Evolutionary conservation across 2,888 invertebrate genomes (phyloP), one percentile per base, ranked within the genome.

Genomic region (Tuta absoluta): DNA sequence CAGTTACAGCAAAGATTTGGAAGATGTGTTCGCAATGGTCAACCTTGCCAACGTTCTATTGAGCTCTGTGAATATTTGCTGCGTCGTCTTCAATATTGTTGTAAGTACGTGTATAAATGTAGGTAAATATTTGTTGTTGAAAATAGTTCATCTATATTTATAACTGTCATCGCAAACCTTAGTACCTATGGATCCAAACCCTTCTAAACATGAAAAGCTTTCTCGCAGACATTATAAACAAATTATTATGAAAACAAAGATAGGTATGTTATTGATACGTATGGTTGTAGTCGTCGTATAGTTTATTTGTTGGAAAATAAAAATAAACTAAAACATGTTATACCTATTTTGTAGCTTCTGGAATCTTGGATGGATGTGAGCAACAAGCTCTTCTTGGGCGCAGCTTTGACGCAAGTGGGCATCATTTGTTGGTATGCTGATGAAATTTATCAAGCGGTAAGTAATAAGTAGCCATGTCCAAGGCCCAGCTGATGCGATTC

Each of bases 361-460:
- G 85, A 87, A 66, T 81, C 86, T 0, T 81, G 84, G 81, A 80
- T 86, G 81, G 84, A 82, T 66, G 78, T 87, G 75, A 85, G 85
- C 69, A 87, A 87, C 74, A 89, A 90, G 68, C 82, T 89, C 64
- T 89, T 84, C 71, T 73, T 87, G 38, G 82, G 82, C 12, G 83
- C 87, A 7, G 84, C 81, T 7, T 66, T 89, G 66, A 86, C 86
- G 56, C 86, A 88, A 75, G 86, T 87, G 71, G 86, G 85, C 12
- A 84, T 89, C 61, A 75, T 89, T 24, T 88, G 88, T 65, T 89
- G 85, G 87, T 89, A 86, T 62, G 87, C 88, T 45, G 86, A 89
- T 67, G 88, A 89, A 58, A 87, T 89, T 66, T 86, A 75, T 63
- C 80, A 82, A 70, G 79, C 86, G 68, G 89, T 87, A 23, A 56